A percentile compares a stretch with the other conserved stretches of the same genome.
phyloP scores from a whole-genome alignment of 2,797 vertebrate species.

The Gobionotothen gibberifrons region DNA sequence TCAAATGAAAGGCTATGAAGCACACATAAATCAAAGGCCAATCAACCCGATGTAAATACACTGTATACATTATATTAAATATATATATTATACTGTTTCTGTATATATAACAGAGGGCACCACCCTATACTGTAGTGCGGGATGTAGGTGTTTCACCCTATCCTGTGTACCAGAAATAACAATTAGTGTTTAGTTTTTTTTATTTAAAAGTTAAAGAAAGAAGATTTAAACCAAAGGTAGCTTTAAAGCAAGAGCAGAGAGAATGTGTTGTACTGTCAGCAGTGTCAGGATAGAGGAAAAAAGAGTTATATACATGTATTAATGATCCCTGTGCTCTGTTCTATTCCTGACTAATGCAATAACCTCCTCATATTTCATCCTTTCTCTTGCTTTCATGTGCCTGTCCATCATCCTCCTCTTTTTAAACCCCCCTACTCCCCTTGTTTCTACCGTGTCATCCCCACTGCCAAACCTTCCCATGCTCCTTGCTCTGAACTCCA shows the following conservation, averaged over 20 bases:
- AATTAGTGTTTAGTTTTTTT: conserved; percentile 1
- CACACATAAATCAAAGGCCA: conserved; percentile 2
- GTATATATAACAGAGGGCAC: conserved; percentile 21
- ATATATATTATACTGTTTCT: conserved; percentile 1
- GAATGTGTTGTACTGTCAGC: conserved; percentile 49
- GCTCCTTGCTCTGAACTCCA: conserved; percentile 61
- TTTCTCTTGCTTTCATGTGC: conserved; percentile 54
- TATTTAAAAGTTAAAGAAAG: not conserved
- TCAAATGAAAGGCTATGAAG: conserved; percentile 16
- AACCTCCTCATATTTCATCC: conserved; percentile 58
- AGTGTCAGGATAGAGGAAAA: conserved; percentile 32
- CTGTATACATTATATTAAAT: conserved; percentile 1
- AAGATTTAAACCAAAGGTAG: not conserved
- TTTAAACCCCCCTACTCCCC: conserved; percentile 42
- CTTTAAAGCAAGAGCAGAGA: conserved; percentile 23
- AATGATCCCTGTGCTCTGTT: conserved; percentile 48
- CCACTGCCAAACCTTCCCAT: conserved; percentile 62
- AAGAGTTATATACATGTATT: conserved; percentile 48
- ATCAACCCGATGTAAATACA: conserved; percentile 21
- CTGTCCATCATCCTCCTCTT: conserved; percentile 47
- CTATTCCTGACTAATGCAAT: conserved; percentile 45
- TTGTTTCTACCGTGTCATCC: conserved; percentile 53
- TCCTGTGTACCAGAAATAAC: not conserved
- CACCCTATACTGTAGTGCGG: conserved; percentile 16
- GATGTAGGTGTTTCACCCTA: conserved; percentile 13